These are phyloP conservation scores for Microchirus variegatus DNA, from an alignment of 2,797 vertebrate species.

Conservation along the genomic window DNA sequence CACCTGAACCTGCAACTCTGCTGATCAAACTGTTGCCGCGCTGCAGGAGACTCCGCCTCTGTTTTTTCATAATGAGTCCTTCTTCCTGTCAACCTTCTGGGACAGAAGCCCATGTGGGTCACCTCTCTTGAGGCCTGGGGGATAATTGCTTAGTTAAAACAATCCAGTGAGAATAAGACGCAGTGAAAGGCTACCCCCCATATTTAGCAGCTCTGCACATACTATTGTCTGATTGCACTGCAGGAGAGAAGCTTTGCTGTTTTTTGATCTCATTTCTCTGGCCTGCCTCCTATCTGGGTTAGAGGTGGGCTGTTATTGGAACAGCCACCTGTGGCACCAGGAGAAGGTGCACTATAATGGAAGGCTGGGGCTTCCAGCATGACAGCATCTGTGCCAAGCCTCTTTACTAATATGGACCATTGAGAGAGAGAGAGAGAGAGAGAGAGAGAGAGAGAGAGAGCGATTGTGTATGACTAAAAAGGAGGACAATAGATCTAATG, in stretches of 20 bases:
- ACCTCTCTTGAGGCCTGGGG: slow-evolving; percentile 55
- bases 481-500: slow-evolving; percentile 37
- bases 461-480: slow-evolving; percentile 8
- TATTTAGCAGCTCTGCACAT: slow-evolving; percentile 64
- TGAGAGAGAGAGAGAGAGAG: slow-evolving; percentile 21
- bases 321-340: slow-evolving; percentile 56
- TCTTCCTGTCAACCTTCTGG: slow-evolving; percentile 67
- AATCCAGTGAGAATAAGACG: slow-evolving; percentile 65
- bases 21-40: slow-evolving; percentile 26
- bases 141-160: slow-evolving; percentile 82
- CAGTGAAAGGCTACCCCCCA: slow-evolving; percentile 53
- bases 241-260: slow-evolving; percentile 47
- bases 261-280: slow-evolving; percentile 60
- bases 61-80: slow-evolving; percentile 74
- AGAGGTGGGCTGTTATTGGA: slow-evolving; percentile 58
- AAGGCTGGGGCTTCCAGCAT: slow-evolving; percentile 42
- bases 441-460: too few species aligned
- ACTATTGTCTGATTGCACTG: slow-evolving; percentile 62
- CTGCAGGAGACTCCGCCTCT: slow-evolving; percentile 44
- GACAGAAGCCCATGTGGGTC: slow-evolving; percentile 60
- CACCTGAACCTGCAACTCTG: slow-evolving; percentile 1
- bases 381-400: slow-evolving; percentile 32
- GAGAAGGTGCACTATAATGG: slow-evolving; percentile 49
- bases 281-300: slow-evolving; percentile 63
- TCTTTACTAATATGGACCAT: slow-evolving; percentile 46